Evolutionary conservation across 92 coral and sea anemone genomes (phyloP).

Genomic region (Siderastrea siderea): DNA sequence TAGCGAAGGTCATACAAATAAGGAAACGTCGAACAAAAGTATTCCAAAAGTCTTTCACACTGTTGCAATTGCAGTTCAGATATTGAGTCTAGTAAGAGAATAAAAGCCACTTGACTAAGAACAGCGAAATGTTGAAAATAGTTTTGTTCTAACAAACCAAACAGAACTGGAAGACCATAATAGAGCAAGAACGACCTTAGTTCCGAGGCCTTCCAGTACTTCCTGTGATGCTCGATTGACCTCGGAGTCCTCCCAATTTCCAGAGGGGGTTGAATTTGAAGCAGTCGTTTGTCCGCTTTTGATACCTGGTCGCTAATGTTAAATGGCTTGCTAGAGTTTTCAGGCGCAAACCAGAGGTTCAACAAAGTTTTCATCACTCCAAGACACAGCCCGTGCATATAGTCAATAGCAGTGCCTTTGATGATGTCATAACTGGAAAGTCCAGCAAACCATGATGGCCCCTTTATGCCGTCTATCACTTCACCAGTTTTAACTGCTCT

Average conservation of each 20-base stretch:
- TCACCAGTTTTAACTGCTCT: conserved; percentile 34
- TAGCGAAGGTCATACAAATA: conserved; percentile 48
- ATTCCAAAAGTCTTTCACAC: conserved; percentile 47
- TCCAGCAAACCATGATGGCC: conserved; percentile 74
- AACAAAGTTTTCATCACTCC: conserved; percentile 65
- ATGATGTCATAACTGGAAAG: conserved; percentile 60
- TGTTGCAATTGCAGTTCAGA: conserved; percentile 52
- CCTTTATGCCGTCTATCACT: conserved; percentile 51
- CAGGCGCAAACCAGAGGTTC: conserved; percentile 46
- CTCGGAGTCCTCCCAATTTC: conserved; percentile 57
- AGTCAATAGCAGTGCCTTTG: conserved; percentile 70
- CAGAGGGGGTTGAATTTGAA: conserved; percentile 50
- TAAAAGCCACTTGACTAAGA: conserved; percentile 44
- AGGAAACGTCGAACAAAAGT: conserved; percentile 45
- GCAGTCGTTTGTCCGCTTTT: conserved; percentile 51
- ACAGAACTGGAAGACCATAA: conserved; percentile 57
- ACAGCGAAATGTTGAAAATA: conserved; percentile 40
- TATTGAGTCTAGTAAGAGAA: conserved; percentile 62
- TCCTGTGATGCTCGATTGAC: conserved; percentile 51
- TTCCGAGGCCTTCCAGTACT: conserved; percentile 77
- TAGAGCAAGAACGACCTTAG: conserved; percentile 67
- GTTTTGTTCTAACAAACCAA: conserved; percentile 45
- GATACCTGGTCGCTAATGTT: conserved; percentile 33
- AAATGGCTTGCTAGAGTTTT: conserved; percentile 47
- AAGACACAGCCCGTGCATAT: conserved; percentile 69